Conservation (phyloP, 2,797 vertebrate genomes). For the Onychomys leucogaster region DNA sequence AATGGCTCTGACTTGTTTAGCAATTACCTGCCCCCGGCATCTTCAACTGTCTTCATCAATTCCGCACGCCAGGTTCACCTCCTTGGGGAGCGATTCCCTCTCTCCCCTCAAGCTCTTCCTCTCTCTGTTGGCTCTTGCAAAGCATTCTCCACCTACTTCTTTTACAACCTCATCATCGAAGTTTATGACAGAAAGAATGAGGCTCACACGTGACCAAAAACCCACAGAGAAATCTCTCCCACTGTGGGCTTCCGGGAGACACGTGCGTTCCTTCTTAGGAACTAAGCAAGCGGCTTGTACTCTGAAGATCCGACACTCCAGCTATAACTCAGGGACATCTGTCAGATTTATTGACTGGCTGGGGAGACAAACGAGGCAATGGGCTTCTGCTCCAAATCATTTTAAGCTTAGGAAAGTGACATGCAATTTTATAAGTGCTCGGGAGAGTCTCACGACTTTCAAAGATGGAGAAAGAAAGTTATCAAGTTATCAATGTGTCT, state of each 20-base stretch:
- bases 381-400: slow-evolving; percentile 70
- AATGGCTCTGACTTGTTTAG: background rate
- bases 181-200: background rate
- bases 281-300: background rate
- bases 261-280: background rate
- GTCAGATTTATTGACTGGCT: slow-evolving; percentile 65
- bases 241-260: background rate
- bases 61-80: background rate
- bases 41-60: background rate
- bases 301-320: background rate
- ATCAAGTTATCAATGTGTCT: background rate
- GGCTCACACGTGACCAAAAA: background rate
- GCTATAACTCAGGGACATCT: slow-evolving; percentile 59
- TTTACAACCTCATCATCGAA: background rate
- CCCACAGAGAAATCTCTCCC: background rate
- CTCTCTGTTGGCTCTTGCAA: background rate
- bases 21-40: background rate
- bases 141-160: background rate
- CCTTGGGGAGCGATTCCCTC: slow-evolving; percentile 39
- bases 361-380: slow-evolving; percentile 54
- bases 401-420: slow-evolving; percentile 60
- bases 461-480: background rate
- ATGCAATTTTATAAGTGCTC: background rate
- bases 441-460: background rate
- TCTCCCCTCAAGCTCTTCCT: background rate